Percentiles rank a stretch among this genome's conserved stretches.
phyloP scores from a whole-genome alignment of 2,113 vertebrate genomes.

The Elgaria multicarinata region DNA sequence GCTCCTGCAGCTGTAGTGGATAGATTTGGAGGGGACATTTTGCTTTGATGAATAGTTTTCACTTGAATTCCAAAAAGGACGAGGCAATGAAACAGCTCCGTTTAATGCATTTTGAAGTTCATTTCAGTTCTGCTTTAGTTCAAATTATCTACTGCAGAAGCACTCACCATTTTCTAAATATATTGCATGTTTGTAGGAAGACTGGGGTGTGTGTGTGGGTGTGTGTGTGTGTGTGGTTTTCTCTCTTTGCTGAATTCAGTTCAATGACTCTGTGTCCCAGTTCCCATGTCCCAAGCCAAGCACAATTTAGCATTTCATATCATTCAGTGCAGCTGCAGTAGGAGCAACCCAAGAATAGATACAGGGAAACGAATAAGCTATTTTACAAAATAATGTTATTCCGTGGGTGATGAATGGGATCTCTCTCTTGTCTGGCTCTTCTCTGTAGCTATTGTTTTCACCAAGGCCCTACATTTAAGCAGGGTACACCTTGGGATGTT shows the following conservation, averaged over 20 bases:
- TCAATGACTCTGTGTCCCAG: conserved; percentile 23
- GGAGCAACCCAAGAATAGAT: not conserved
- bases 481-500: not conserved
- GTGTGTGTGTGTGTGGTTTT: not conserved
- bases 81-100: not conserved
- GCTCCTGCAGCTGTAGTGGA: no score
- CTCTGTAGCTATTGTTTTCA: conserved; percentile 16
- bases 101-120: not conserved
- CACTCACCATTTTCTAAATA: not conserved
- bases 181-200: not conserved
- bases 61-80: not conserved
- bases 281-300: conserved; percentile 12
- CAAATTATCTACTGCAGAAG: not conserved
- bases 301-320: conserved; percentile 35
- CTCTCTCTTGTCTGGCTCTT: conserved; percentile 11
- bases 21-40: not conserved
- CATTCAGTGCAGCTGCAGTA: conserved; percentile 14
- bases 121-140: not conserved
- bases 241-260: not conserved
- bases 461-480: conserved; percentile 22
- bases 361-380: conserved; percentile 29
- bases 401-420: conserved; percentile 24
- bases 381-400: not conserved
- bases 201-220: no score
- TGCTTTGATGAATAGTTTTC: not conserved